Base-by-base conservation (phyloP, 2,888 invertebrate species). In the Bibio marci region DNA sequence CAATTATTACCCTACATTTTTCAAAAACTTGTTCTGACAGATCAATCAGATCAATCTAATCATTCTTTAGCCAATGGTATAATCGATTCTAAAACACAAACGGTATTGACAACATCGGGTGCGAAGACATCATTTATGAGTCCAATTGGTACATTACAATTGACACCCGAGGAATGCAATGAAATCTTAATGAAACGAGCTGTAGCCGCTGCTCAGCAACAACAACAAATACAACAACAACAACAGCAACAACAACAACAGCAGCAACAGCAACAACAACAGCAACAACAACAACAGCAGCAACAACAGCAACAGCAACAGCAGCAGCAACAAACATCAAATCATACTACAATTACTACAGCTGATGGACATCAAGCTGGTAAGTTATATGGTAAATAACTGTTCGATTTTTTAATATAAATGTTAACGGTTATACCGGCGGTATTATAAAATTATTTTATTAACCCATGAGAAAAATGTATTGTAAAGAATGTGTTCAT, bases 111-210 rank as follows among this genome's bases (percentile, higher is more conserved):
- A 38, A 48, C 62, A 42, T 36, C 41, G 12, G 28, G 36, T 3
- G 32, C 31, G n/a, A 40, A 35, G 17, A 17, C 60, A 60, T 45
- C 76, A 46, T 79, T 78, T 53, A 72, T 74, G 70, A 75, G 77
- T 44, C 76, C 78, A 4, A 63, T 79, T 38, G 80, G 80, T 34
- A 77, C 79, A 7, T 64, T 80, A 45, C 79, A 80, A 53, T 60
- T 80, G 14, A 80, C 79, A 1, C 76, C 76, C 2, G 80, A 80
- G 56, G 79, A 80, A 67, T 80, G 78, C 63, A 79, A 79, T 58
- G 79, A 80, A 59, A 79, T 80, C 45, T 62, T 80, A 47, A 76
- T 80, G 73, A 80, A 80, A 53, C 63, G 80, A 46, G 80, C 80
- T 2, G 65, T 78, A 1, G 78, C 77, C 47, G 68, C 69, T 28